Conservation (phyloP, 2,797 vertebrate species). For the Crocidura indochinensis region DNA sequence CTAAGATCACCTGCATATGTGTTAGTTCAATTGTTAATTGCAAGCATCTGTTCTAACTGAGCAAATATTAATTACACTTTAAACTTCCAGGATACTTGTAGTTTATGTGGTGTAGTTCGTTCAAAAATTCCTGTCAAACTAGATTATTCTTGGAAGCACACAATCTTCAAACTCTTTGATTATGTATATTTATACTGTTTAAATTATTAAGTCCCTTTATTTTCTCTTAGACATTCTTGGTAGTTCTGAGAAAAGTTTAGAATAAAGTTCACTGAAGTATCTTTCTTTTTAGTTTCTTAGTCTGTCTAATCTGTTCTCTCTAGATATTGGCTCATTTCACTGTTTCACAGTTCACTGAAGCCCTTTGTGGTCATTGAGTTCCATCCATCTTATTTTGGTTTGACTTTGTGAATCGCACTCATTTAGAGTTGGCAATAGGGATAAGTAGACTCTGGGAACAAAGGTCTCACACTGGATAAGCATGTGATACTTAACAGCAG, state of each 20-base stretch:
- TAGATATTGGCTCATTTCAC: slow-evolving; percentile 59
- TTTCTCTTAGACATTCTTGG: slow-evolving; percentile 29
- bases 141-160: neutral
- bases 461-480: neutral
- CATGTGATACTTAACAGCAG: neutral
- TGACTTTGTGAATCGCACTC: slow-evolving; percentile 69
- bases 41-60: neutral
- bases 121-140: neutral
- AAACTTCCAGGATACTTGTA: neutral
- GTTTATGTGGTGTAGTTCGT: neutral
- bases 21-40: neutral
- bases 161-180: neutral
- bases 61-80: neutral
- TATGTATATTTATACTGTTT: neutral
- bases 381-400: slow-evolving; percentile 73
- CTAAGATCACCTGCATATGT: neutral
- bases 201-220: neutral
- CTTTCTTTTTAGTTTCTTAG: slow-evolving; percentile 29
- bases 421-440: neutral
- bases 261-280: slow-evolving; percentile 24
- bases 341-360: slow-evolving; percentile 79
- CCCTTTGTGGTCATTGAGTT: slow-evolving; percentile 68
- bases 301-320: slow-evolving; percentile 44
- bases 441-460: slow-evolving; percentile 63
- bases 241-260: slow-evolving; percentile 49